Conservation (phyloP, 1,140 invertebrate genomes). For the Drosophila leontia region DNA sequence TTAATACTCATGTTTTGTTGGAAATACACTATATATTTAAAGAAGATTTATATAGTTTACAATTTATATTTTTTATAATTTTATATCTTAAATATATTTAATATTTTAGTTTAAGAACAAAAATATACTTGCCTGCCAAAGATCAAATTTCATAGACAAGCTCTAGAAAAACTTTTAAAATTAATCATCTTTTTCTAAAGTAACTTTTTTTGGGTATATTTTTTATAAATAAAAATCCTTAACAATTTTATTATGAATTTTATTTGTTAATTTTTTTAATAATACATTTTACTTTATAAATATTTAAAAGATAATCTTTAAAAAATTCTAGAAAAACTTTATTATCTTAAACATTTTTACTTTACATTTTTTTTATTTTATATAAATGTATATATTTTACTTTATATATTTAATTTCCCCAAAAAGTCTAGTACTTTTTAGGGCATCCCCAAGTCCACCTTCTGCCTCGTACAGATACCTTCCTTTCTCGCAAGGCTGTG, state of each 20-base stretch:
- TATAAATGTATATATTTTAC: not conserved
- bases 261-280: not conserved
- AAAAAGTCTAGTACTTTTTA: not conserved
- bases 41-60: not conserved
- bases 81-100: not conserved
- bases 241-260: not conserved
- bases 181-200: too few species aligned
- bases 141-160: too few species aligned
- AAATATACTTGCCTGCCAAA: too few species aligned
- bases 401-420: not conserved
- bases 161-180: too few species aligned
- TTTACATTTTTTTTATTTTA: too few species aligned
- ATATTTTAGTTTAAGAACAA: not conserved
- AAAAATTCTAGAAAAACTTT: too few species aligned
- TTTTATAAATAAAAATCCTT: too few species aligned
- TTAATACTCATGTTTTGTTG: constrained; percentile 16
- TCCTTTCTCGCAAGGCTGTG: constrained; percentile 32
- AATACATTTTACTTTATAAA: too few species aligned
- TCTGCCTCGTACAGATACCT: not conserved
- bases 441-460: not conserved
- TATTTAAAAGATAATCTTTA: too few species aligned
- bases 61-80: not conserved
- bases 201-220: too few species aligned
- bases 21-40: not conserved
- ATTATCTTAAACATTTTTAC: not conserved